Evolutionary conservation across 2,888 invertebrate species (phyloP).

Genomic region (Cheilosia impressa): DNA sequence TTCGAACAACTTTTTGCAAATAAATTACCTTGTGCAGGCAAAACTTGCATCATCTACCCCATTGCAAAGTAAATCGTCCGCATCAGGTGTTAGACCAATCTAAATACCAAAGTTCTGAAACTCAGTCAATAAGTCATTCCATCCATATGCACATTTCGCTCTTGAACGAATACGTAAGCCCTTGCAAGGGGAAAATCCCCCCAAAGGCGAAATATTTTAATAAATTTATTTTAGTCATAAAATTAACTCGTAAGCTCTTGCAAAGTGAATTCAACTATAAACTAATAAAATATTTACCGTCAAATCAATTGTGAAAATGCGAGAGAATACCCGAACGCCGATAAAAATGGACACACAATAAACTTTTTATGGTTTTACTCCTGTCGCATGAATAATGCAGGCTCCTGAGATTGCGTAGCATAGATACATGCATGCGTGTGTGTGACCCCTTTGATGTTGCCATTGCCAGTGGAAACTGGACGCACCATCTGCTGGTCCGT

Average conservation of each 20-base stretch:
- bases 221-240: conserved; percentile 31
- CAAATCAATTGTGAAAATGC: conserved; percentile 22
- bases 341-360: conserved; percentile 12
- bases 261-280: conserved; percentile 39
- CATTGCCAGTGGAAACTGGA: background rate
- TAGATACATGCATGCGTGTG: background rate
- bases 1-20: no score
- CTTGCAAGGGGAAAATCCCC: background rate
- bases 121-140: background rate
- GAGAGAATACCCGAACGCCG: background rate
- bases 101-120: no score
- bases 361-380: conserved; percentile 24
- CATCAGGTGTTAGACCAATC: no score
- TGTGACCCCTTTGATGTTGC: conserved; percentile 38
- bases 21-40: no score
- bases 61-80: no score
- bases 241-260: conserved; percentile 1
- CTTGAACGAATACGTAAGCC: background rate
- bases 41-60: no score
- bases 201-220: background rate
- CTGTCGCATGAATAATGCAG: conserved; percentile 56
- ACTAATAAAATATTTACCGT: conserved; percentile 39
- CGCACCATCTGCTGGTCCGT: conserved; percentile 10
- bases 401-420: background rate
- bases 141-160: background rate